Evolutionary conservation across 2,113 vertebrate genomes (phyloP).

Genomic region (Vicugna pacos): DNA sequence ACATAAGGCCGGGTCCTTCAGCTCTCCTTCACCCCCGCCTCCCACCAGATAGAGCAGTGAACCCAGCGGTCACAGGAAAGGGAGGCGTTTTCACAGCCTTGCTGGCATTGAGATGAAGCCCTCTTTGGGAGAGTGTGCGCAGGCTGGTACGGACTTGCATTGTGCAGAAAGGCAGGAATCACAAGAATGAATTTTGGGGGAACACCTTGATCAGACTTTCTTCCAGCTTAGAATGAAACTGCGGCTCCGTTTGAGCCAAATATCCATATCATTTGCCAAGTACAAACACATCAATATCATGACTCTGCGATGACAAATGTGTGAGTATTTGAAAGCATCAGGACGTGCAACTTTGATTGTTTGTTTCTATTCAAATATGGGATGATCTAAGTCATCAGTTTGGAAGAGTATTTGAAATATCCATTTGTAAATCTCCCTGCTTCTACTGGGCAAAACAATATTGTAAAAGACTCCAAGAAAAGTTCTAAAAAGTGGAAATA

Average conservation of each 20-base stretch:
- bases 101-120: neutral
- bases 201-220: neutral
- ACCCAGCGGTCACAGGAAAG: accelerated
- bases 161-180: neutral
- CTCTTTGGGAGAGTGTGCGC: neutral
- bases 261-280: neutral
- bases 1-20: neutral
- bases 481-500: neutral
- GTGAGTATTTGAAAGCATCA: neutral
- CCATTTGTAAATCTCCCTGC: neutral
- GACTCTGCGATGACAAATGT: too few relatives aligned
- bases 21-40: neutral
- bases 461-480: neutral
- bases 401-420: neutral
- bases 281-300: neutral
- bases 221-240: neutral
- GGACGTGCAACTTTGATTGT: neutral
- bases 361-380: neutral
- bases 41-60: neutral
- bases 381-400: accelerated
- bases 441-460: neutral
- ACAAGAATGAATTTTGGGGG: accelerated
- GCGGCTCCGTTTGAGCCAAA: neutral
- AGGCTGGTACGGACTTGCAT: neutral
- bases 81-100: constrained; percentile 68